A percentile compares a stretch with the other conserved stretches of the same genome.
Evolutionary conservation across 2,797 vertebrate genomes (phyloP).

Genomic region (Cossypha heuglini): DNA sequence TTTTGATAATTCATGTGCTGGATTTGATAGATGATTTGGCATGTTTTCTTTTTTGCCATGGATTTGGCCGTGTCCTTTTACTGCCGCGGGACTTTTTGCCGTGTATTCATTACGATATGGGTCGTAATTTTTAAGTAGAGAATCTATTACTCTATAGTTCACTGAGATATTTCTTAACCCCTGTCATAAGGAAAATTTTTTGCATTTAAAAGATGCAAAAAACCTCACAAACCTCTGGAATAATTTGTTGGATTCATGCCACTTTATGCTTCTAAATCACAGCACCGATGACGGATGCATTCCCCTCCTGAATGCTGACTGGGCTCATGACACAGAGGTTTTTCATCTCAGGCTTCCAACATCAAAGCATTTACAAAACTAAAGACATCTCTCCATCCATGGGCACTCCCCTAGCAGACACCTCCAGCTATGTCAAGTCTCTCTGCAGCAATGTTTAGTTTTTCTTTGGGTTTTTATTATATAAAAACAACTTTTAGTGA

Average conservation of each 20-base stretch:
- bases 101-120: neutral
- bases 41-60: neutral
- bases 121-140: neutral
- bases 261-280: conserved; percentile 22
- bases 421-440: neutral
- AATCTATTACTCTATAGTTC: neutral
- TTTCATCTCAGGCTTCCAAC: neutral
- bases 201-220: neutral
- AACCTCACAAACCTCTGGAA: neutral
- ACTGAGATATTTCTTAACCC: neutral
- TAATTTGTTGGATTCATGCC: neutral
- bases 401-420: neutral
- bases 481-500: neutral
- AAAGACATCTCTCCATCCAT: neutral
- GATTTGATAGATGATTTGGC: neutral
- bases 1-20: neutral
- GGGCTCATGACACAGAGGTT: neutral
- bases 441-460: neutral
- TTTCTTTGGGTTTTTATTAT: neutral
- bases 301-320: neutral
- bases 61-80: neutral
- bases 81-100: fast-evolving
- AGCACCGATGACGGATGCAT: fast-evolving
- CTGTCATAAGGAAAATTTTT: neutral
- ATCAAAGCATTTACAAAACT: neutral